phyloP scores from a whole-genome alignment of 2,113 vertebrate genomes.

The Phocoena sinus region DNA sequence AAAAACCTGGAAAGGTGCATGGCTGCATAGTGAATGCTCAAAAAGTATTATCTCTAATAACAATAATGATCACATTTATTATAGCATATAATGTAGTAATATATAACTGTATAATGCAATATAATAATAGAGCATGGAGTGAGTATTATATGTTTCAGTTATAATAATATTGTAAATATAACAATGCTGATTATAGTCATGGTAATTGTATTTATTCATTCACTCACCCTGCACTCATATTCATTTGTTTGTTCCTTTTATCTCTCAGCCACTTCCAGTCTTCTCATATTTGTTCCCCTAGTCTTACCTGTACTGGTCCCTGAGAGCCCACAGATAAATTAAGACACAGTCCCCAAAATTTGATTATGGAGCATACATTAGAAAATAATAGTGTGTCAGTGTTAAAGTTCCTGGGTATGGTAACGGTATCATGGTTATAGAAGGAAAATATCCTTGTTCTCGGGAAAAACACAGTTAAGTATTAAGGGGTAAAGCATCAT shows the following conservation, averaged over 20 bases:
- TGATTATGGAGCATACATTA: not conserved
- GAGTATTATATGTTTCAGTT: not conserved
- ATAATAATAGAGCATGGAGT: not conserved
- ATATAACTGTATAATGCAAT: not conserved
- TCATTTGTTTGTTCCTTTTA: constrained; percentile 6
- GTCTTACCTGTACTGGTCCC: not conserved
- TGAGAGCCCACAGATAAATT: not conserved
- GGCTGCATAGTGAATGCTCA: not conserved
- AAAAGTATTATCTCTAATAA: constrained; percentile 28
- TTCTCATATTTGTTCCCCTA: constrained; percentile 1
- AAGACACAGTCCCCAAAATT: not conserved
- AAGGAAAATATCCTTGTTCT: constrained; percentile 9
- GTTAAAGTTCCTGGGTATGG: not conserved
- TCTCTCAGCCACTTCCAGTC: not conserved
- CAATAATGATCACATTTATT: not conserved
- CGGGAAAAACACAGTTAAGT: not conserved
- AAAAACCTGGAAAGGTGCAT: not conserved
- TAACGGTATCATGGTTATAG: not conserved
- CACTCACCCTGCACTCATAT: not conserved
- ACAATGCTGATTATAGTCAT: constrained; percentile 10
- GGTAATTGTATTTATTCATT: not conserved
- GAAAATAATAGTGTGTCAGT: not conserved
- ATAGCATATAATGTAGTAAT: not conserved
- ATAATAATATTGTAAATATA: not conserved
- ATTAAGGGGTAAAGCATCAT: not conserved